Evolutionary conservation across 2,113 vertebrate genomes (phyloP), one percentile per base, ranked within the genome.

Genomic region (Meriones unguiculatus): DNA sequence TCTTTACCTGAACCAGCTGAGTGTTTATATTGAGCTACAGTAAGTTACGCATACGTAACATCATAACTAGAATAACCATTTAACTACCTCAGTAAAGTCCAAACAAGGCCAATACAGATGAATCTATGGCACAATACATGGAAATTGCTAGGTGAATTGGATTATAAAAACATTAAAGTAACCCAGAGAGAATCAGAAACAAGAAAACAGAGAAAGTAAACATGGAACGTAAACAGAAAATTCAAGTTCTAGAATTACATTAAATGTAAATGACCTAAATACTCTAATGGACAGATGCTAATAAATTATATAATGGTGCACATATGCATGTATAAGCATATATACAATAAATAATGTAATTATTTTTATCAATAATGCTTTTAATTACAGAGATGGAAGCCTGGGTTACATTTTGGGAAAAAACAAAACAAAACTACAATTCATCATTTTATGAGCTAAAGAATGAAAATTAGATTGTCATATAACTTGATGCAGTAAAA

Each of bases 321-420:
- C 52, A 35, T 81, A 32, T 57, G 17, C 25, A 62, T 38, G 38
- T 62, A 30, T 65, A 67, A 64, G 35, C 62, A 89, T 41, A 93
- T 65, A 67, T 32, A 70, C 77, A 88, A 65, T 65, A 65, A 85
- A 65, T 65, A 81, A 89, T 67, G 41, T 72, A 95, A 54, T 70
- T 28, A 69, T 67, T 69, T 41, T 91, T 38, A 18, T 52, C 41
- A 62, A 76, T n/a, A n/a, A 76, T 86, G 59, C 28, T 86, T 92
- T 67, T 91, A 91, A 92, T 90, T 92, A 12, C 25, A 88, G 17
- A 22, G 11, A 62, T 41, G 4, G 1, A 80, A 95, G 38, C 3
- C 35, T 92, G 17, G 52, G 85, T 95, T 65, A 90, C 28, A 80
- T 84, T 89, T 97, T 92, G 50, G 15, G 69, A 12, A 22, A 75